Base-by-base conservation (phyloP, 2,797 vertebrate species). In the Enteromius thamalakanensis region DNA sequence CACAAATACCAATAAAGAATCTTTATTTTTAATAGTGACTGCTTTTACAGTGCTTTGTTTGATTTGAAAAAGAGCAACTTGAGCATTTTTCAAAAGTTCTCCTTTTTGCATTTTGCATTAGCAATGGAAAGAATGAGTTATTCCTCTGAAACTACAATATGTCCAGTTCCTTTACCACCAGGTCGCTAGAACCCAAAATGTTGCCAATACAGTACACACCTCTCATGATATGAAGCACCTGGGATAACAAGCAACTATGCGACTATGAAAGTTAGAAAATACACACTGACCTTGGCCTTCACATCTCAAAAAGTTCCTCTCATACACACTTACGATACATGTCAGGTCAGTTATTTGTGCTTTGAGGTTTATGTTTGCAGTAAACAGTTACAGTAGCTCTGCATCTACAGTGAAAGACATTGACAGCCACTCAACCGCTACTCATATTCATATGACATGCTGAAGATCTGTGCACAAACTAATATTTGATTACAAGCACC, bases 351-450 rank as follows among this genome's bases (percentile, higher is more conserved):
- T 32, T 53, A 53, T 47, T 53, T 78, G 79, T 78, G 62, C 65
- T 77, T 64, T 60, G 32, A 70, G 64, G 19, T 34, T 55, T 12
- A 45, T 45, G 69, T 65, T 60, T 86, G 62, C 69, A 79, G 51
- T 69, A 34, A 70, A 37, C 37, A 17, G 55, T 53, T 74, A 80
- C 85, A 86, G 85, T 86, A 80, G 64, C 65, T 76, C 60, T 76
- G 77, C 81, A 76, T 51, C 70, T 65, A 80, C 85, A 86, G 76
- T 83, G 71, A 68, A 62, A 58, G 65, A 68, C 76, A 71, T 34
- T 53, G 65, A 69, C 45, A 71, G 65, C 67, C 69, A 75, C 75
- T 74, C 51, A 69, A 53, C 60, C 4, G 47, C 26, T 67, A 65
- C 23, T 37, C 51, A 64, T 34, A 67, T 72, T 49, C 21, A 51